A percentile compares a stretch with the other conserved stretches of the same genome.
Conservation (phyloP, 2,888 invertebrate species). For the Timema podura region DNA sequence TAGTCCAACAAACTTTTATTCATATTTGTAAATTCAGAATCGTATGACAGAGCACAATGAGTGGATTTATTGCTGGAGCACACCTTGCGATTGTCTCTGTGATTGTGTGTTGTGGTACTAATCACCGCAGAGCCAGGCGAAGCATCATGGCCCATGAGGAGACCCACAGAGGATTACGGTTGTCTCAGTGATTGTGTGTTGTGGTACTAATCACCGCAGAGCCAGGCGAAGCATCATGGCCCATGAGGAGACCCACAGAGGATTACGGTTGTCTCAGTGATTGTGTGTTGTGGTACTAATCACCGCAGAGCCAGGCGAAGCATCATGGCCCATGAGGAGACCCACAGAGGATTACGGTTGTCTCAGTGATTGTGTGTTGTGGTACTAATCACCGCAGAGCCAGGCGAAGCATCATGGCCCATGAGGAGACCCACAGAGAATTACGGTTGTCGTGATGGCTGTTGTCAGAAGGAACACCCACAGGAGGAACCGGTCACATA, state of each 20-base stretch:
- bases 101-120: too few relatives aligned
- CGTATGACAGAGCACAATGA: too few relatives aligned
- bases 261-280: conserved; percentile 75
- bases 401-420: conserved; percentile 30
- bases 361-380: conserved; percentile 56
- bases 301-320: conserved; percentile 22
- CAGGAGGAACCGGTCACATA: conserved; percentile 73
- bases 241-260: conserved; percentile 58
- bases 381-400: conserved; percentile 15
- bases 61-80: too few relatives aligned
- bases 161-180: conserved; percentile 64
- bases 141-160: conserved; percentile 42
- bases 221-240: conserved; percentile 29
- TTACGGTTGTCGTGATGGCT: conserved; percentile 72
- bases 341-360: conserved; percentile 53
- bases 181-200: conserved; percentile 80
- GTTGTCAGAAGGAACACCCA: conserved; percentile 74
- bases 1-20: too few relatives aligned
- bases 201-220: conserved; percentile 14
- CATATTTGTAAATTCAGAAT: too few relatives aligned
- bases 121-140: conserved; percentile 18
- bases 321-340: conserved; percentile 47
- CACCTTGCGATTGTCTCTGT: too few relatives aligned
- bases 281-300: conserved; percentile 57
- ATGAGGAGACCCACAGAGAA: conserved; percentile 61